Base-by-base conservation (phyloP, 2,888 invertebrate genomes). In the Drosophila percnosoma region DNA sequence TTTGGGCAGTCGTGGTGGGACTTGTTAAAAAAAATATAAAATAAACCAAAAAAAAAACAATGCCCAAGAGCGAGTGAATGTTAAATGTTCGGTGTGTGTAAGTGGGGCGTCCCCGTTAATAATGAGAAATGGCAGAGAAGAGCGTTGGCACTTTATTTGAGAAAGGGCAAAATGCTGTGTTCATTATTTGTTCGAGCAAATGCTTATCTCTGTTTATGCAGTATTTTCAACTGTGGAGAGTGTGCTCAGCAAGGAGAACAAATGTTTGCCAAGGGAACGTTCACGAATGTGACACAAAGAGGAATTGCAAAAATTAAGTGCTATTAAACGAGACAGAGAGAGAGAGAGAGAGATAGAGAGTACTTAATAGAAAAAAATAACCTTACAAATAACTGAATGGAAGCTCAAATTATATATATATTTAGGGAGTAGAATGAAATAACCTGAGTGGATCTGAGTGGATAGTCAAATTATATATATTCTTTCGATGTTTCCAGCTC, bases 51-150 rank as follows among this genome's bases (percentile, higher is more conserved):
- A 2, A 18, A 8, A 49, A 10, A 52, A 53, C n/a, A 48, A 49
- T 59, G 31, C 27, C 53, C 57, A 33, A 67, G 55, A 24, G 40
- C 29, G 45, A 45, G 66, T 59, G 72, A 53, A 82, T 75, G 57
- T 45, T 55, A 67, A 75, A 63, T 68, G 60, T 60, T 49, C 45
- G 24, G 15, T 36, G 38, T 63, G 49, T 64, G 53, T 34, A 29
- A 52, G 48, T 59, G 68, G 65, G 29, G 8, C 42, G 58, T 34
- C 38, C 70, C 66, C 64, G 71, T 80, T 78, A 78, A 78, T 78
- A 78, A 80, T 78, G 80, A 80, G 78, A 71, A 78, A 75, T 80
- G 76, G 78, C 80, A 66, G 60, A 13, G 42, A 13, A 42, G 42
- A 42, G 42, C 42, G 21, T 65, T 57, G 67, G 21, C 67, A 64